Evolutionary conservation across 2,797 vertebrate genomes (phyloP), one percentile per base, ranked within the genome.

Genomic region (Enteromius thamalakanensis): DNA sequence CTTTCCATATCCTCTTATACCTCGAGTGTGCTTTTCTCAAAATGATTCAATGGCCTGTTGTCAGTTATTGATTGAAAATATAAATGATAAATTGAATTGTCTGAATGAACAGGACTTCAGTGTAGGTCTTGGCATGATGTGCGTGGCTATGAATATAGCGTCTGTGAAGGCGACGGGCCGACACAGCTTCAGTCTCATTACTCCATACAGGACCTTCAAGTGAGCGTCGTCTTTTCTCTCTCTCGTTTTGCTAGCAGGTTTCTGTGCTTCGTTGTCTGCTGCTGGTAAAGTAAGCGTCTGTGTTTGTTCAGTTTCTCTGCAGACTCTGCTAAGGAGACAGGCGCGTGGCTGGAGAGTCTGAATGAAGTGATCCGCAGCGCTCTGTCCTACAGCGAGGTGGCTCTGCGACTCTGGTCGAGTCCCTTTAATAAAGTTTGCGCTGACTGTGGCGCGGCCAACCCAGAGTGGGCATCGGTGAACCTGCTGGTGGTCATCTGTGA

Each of bases 381-480:
- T 40, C 89, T 95, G 79, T 93, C 93, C 83, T 92, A 90, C 89
- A 93, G 92, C 74, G 91, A 94, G 85, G 93, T 96, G 90, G 90
- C 91, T 0, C 80, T 78, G 51, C 93, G 89, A 11, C 84, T 96
- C 2, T 94, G 94, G 94, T 90, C 90, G 29, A 94, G 90, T 81
- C 92, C 93, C 0, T 85, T 87, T 84, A 96, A 95, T 87, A 94
- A 94, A 65, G 88, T 94, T 34, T 96, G 95, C 0, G 93, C 88
- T 0, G 95, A 96, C 86, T 95, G 95, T 2, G 84, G 92, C 0
- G 53, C 85, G 0, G 89, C 93, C 62, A 92, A 89, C 85, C 95
- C 95, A 0, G 94, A 95, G 83, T 96, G 95, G 95, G 94, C 95
- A 0, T 95, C 95, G 0, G 88, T 94, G 81, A 96, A 96, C 87